A percentile compares a stretch with the other conserved stretches of the same genome.
Conservation (phyloP, 2,113 vertebrate genomes). For the Tyrannus savana region DNA sequence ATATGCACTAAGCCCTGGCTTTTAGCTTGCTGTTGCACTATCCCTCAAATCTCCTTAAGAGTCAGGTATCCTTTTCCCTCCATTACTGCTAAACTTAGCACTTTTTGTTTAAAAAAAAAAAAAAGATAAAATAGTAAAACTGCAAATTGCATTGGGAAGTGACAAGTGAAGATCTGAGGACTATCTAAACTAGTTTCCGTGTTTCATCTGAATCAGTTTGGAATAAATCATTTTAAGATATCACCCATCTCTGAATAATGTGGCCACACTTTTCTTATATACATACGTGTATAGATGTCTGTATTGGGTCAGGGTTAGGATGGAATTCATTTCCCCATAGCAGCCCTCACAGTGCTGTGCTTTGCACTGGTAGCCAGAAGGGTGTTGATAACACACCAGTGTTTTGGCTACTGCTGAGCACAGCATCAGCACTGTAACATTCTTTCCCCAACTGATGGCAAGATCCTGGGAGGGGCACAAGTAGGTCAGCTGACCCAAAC, state of each 20-base stretch:
- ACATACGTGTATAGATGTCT: background rate
- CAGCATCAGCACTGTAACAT: too few relatives aligned
- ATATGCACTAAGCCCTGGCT: background rate
- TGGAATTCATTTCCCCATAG: too few relatives aligned
- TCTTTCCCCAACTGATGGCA: too few relatives aligned
- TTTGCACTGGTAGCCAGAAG: too few relatives aligned
- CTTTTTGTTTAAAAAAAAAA: background rate
- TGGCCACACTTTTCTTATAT: background rate
- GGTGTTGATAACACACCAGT: too few relatives aligned
- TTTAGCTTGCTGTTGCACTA: background rate
- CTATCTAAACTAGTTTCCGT: background rate
- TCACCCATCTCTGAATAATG: background rate
- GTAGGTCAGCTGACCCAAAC: too few relatives aligned
- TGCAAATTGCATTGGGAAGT: background rate
- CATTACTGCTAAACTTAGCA: background rate
- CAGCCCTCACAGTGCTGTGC: too few relatives aligned
- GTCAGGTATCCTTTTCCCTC: background rate
- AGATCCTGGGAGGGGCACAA: too few relatives aligned
- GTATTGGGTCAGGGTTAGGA: background rate
- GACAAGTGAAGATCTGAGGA: background rate
- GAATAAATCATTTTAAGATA: background rate
- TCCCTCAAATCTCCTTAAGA: background rate
- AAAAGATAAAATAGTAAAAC: background rate
- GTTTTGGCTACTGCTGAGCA: too few relatives aligned
- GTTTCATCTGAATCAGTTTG: background rate